These are phyloP conservation scores for Enteromius trimaculatus DNA, from an alignment of 2,797 vertebrate species.

Conservation along the genomic window DNA sequence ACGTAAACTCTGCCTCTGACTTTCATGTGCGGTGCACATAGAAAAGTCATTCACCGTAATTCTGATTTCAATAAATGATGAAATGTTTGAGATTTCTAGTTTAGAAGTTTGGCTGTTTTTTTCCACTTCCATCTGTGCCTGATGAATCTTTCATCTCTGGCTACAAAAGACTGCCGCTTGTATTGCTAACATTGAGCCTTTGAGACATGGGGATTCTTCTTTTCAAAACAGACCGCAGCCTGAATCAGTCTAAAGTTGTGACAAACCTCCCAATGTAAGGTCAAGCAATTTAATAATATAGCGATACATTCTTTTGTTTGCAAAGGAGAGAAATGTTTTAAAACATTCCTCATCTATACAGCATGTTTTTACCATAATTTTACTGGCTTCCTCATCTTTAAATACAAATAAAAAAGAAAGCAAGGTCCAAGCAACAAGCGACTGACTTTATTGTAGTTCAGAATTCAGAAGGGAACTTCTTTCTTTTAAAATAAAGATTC, in stretches of 20 bases:
- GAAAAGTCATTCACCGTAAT: conserved; percentile 27
- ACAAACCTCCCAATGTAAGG: conserved; percentile 14
- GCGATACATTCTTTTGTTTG: not conserved
- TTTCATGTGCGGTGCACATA: conserved; percentile 47
- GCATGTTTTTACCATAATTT: not conserved
- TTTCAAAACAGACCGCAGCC: conserved; percentile 1
- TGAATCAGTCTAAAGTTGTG: not conserved
- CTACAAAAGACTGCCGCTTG: conserved; percentile 40
- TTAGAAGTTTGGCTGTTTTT: conserved; percentile 14
- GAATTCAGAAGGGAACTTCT: not conserved
- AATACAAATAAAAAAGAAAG: not conserved
- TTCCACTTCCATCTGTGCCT: conserved; percentile 18
- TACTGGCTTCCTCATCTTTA: not conserved
- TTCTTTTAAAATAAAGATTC: not conserved
- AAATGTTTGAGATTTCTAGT: conserved; percentile 42
- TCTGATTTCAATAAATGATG: conserved; percentile 47
- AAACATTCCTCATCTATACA: not conserved
- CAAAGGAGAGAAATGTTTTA: not conserved
- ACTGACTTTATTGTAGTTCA: not conserved
- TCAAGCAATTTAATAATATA: not conserved
- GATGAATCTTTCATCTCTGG: conserved; percentile 45
- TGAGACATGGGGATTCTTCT: conserved; percentile 21
- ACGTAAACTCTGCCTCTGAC: conserved; percentile 37
- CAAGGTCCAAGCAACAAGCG: too few relatives aligned
- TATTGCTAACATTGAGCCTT: conserved; percentile 11